Conservation (phyloP, 35 echinoderm and acorn worm genomes). For the Holothuria glaberrima region DNA sequence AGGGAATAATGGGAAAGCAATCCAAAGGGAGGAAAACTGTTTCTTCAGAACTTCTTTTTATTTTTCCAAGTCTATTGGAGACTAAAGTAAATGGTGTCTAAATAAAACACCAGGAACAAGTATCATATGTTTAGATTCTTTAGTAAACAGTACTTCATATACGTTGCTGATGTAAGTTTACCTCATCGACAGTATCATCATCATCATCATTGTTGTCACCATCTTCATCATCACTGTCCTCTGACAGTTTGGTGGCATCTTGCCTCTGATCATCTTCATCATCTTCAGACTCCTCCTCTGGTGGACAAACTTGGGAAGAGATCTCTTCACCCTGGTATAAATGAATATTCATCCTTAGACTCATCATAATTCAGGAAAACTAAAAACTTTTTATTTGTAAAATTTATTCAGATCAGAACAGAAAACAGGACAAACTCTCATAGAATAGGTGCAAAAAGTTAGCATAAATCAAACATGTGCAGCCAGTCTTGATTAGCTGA, state of each 20-base stretch:
- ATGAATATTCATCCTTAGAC: no score
- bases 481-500: no score
- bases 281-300: slow-evolving; percentile 1
- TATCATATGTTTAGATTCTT: neutral
- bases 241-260: neutral
- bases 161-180: neutral
- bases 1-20: neutral
- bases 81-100: no score
- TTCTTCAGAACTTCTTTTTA: neutral
- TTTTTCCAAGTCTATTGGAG: neutral
- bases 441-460: no score
- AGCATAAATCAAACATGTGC: no score
- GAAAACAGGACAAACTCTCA: no score
- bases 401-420: no score
- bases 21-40: neutral
- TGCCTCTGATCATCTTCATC: neutral
- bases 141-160: neutral
- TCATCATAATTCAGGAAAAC: no score
- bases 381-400: no score
- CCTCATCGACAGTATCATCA: neutral
- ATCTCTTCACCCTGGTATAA: slow-evolving; percentile 3
- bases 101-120: neutral
- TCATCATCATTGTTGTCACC: neutral
- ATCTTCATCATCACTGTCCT: neutral
- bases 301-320: neutral